A percentile compares a stretch with the other conserved stretches of the same genome.
Evolutionary conservation across 1,140 invertebrate species (phyloP).

Genomic region (Trichonephila clavipes): DNA sequence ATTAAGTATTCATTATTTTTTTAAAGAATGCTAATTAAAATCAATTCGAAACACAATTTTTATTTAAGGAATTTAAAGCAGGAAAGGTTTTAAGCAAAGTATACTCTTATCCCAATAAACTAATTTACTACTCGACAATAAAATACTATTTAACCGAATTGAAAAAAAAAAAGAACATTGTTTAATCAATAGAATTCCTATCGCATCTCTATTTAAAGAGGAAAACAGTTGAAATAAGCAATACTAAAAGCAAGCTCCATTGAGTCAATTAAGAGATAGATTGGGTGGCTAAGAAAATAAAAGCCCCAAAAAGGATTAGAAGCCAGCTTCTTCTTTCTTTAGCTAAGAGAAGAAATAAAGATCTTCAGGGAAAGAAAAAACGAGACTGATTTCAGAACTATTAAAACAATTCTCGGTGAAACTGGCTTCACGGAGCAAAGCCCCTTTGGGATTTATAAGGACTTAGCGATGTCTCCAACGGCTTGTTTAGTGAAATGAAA

Average conservation of each 20-base stretch:
- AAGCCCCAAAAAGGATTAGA: constrained; percentile 47
- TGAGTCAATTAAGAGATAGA: constrained; percentile 17
- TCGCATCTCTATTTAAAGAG: neutral
- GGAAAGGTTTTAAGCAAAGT: no score
- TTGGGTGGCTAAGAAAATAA: constrained; percentile 6
- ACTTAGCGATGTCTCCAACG: neutral
- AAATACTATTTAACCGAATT: neutral
- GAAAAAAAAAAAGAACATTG: neutral
- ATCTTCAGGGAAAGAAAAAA: no score
- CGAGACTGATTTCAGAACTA: constrained; percentile 37
- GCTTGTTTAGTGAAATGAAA: neutral
- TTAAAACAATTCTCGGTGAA: constrained; percentile 50
- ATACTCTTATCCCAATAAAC: no score
- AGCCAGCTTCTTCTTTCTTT: constrained; percentile 1
- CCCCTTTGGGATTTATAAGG: constrained; percentile 15
- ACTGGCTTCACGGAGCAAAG: neutral
- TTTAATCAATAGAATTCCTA: neutral
- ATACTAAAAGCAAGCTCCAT: neutral
- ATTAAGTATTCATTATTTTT: no score
- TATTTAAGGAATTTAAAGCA: no score
- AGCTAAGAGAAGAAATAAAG: neutral
- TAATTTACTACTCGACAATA: no score
- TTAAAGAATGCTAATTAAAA: no score
- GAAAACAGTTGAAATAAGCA: neutral
- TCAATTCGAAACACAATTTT: no score